Evolutionary conservation across 2,113 vertebrate genomes (phyloP).

Genomic region (Camelus dromedarius): DNA sequence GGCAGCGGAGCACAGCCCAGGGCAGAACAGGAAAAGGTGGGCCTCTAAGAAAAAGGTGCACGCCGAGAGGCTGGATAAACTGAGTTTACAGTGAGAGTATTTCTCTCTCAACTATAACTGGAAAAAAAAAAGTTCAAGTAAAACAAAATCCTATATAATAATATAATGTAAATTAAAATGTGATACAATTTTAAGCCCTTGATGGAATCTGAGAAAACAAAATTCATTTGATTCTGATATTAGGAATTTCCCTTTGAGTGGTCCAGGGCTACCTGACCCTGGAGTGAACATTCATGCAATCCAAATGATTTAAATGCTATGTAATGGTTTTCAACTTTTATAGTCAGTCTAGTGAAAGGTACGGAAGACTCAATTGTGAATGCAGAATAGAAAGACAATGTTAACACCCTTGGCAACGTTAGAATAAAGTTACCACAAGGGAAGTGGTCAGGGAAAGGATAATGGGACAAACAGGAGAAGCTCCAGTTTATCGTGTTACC

Average conservation of each 20-base stretch:
- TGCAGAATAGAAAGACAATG: background rate
- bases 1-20: background rate
- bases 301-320: background rate
- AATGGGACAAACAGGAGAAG: background rate
- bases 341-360: background rate
- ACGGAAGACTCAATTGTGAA: background rate
- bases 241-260: background rate
- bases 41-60: background rate
- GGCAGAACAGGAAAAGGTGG: background rate
- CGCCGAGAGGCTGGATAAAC: background rate
- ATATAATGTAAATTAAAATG: background rate
- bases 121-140: background rate
- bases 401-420: background rate
- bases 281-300: background rate
- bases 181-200: constrained; percentile 30
- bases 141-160: background rate
- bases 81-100: background rate
- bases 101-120: background rate
- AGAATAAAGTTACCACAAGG: background rate
- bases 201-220: background rate
- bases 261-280: background rate
- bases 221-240: background rate
- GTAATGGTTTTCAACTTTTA: background rate
- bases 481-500: background rate
- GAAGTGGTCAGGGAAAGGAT: background rate